phyloP scores from a whole-genome alignment of 2,113 vertebrate species.

The Cacatua alba region DNA sequence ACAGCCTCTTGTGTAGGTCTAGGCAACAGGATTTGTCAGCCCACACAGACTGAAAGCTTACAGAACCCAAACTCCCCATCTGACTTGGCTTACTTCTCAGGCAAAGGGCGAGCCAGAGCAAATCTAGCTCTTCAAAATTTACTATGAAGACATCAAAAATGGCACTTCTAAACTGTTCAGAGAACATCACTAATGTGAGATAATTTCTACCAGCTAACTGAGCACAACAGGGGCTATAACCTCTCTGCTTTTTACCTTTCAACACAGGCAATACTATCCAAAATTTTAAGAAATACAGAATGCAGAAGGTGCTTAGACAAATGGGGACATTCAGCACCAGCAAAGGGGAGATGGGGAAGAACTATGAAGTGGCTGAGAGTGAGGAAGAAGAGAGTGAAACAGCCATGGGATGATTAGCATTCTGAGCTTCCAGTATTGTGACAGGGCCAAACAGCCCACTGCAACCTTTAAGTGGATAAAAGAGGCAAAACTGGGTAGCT shows the following conservation, averaged over 20 bases:
- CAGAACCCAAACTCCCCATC: neutral
- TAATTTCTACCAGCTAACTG: neutral
- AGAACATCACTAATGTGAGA: neutral
- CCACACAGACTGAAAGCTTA: conserved; percentile 2
- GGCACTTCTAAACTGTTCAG: neutral
- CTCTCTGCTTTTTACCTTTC: neutral
- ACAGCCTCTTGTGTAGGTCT: neutral
- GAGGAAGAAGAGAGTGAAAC: neutral
- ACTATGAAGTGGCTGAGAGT: neutral
- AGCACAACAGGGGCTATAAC: neutral
- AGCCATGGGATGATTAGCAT: neutral
- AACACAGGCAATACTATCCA: neutral
- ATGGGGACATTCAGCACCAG: neutral
- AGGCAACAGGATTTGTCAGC: conserved; percentile 43
- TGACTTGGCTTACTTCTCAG: conserved; percentile 20
- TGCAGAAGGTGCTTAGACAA: neutral
- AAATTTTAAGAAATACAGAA: neutral
- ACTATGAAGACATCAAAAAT: neutral
- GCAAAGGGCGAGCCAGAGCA: neutral
- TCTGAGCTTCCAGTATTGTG: neutral
- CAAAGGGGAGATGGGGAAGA: neutral
- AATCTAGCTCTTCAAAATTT: neutral
- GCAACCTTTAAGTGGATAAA: neutral
- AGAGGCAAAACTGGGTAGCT: neutral
- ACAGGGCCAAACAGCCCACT: neutral